These are phyloP conservation scores for Pachydiplax longipennis DNA, from an alignment of 2,888 invertebrate species.

Conservation along the genomic window DNA sequence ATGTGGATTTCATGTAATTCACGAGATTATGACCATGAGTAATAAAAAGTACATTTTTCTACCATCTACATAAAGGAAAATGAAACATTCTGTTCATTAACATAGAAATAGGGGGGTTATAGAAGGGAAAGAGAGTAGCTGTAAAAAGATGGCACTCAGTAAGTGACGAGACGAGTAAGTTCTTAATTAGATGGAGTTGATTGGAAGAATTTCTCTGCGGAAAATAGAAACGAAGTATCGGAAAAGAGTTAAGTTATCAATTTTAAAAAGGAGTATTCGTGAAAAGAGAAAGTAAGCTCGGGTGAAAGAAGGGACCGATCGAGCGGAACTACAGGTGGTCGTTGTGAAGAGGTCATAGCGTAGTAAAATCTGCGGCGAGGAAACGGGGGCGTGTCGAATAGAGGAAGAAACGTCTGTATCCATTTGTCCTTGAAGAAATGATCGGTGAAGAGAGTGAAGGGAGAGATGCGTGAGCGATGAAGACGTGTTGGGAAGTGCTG, in stretches of 20 bases:
- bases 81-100: too few species aligned
- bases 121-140: too few species aligned
- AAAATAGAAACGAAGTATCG: too few species aligned
- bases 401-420: not conserved
- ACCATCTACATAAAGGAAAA: not conserved
- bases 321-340: not conserved
- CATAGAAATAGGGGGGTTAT: too few species aligned
- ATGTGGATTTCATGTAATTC: too few species aligned
- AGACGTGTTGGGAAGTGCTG: conserved; percentile 10
- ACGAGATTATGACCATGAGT: not conserved
- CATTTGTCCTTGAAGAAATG: not conserved
- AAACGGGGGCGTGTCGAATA: not conserved
- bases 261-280: not conserved
- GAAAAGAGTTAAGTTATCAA: too few species aligned
- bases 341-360: not conserved
- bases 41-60: not conserved
- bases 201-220: too few species aligned
- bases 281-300: too few species aligned
- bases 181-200: too few species aligned
- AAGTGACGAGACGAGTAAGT: too few species aligned
- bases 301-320: not conserved
- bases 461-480: not conserved
- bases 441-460: not conserved
- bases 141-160: too few species aligned
- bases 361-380: not conserved